phyloP scores from a whole-genome alignment of 2,888 invertebrate species.

The Yponomeuta sedellus region DNA sequence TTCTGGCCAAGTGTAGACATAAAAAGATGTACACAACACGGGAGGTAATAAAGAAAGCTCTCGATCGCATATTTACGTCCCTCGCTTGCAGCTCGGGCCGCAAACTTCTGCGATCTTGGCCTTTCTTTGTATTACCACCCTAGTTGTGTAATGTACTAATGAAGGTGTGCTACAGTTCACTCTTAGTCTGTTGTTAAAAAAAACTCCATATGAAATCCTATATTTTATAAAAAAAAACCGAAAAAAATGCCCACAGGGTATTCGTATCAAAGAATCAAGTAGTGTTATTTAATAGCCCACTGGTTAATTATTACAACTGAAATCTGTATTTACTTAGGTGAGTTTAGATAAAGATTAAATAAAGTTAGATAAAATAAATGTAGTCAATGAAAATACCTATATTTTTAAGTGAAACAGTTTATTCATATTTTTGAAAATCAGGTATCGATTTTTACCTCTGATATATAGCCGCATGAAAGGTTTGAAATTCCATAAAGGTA shows the following conservation, averaged over 20 bases:
- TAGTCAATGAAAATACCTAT: not conserved
- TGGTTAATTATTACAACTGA: not conserved
- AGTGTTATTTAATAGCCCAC: not conserved
- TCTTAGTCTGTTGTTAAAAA: no score
- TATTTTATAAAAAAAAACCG: not conserved
- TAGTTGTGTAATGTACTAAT: no score
- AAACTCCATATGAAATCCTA: not conserved
- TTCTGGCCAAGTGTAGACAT: no score
- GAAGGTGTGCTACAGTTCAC: no score
- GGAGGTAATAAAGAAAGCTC: no score
- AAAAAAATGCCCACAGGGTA: not conserved
- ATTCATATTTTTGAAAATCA: constrained; percentile 3
- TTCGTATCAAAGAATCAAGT: not conserved
- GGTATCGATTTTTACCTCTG: not conserved
- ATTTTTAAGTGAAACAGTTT: not conserved
- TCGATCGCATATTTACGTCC: no score
- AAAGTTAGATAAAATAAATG: not conserved
- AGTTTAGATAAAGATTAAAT: not conserved
- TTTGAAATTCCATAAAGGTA: not conserved
- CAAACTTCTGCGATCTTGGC: no score
- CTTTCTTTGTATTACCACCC: no score
- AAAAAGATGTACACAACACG: no score
- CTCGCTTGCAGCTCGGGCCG: no score
- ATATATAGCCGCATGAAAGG: not conserved
- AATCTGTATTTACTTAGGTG: not conserved